phyloP scores from a whole-genome alignment of 2,113 vertebrate genomes.

The Halcyon malimbica region DNA sequence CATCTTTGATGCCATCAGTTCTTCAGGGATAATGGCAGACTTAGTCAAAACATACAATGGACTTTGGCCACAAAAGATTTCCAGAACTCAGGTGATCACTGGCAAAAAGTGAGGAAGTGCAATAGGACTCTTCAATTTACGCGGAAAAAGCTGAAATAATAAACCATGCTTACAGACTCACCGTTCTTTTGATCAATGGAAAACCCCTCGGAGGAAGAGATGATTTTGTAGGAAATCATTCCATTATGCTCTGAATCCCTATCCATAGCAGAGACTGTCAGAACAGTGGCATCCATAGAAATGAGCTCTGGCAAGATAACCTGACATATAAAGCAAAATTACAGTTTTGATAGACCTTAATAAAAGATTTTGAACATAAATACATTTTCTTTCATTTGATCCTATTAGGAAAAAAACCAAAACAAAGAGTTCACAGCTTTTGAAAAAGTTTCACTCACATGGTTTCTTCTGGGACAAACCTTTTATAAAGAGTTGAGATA shows the following conservation, averaged over 20 bases:
- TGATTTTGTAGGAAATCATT: constrained; percentile 84
- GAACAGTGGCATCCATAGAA: constrained; percentile 65
- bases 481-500: neutral
- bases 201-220: constrained; percentile 81
- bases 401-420: neutral
- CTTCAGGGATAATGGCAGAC: neutral
- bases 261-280: constrained; percentile 83
- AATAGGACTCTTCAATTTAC: neutral
- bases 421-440: neutral
- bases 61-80: neutral
- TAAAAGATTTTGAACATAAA: neutral
- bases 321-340: constrained; percentile 62
- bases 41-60: neutral
- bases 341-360: neutral
- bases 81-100: neutral
- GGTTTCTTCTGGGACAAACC: neutral
- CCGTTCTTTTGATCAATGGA: constrained; percentile 82
- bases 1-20: neutral
- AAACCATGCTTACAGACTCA: constrained; percentile 65
- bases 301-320: constrained; percentile 81
- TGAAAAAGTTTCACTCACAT: neutral
- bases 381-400: neutral
- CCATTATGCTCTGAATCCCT: constrained; percentile 79
- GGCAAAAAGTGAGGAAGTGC: neutral
- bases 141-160: neutral